phyloP scores from a whole-genome alignment of 2,888 invertebrate genomes.

The Eueremaeus valkanovi region DNA sequence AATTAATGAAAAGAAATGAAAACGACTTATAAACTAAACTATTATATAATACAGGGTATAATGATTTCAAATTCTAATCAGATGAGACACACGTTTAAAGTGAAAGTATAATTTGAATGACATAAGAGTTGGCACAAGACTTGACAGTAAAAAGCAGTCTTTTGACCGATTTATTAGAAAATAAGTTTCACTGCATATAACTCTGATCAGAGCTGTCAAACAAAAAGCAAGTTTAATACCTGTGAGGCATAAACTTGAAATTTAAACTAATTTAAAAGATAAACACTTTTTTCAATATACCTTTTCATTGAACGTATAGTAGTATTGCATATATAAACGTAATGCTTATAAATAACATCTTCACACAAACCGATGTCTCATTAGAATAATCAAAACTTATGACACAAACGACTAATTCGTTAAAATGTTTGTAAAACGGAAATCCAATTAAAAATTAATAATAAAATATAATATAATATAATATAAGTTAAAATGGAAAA shows the following conservation, averaged over 20 bases:
- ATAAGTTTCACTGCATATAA: neutral
- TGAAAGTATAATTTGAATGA: neutral
- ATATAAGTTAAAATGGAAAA: neutral
- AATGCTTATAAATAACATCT: neutral
- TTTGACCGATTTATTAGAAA: slow-evolving; percentile 11
- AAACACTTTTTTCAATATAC: neutral
- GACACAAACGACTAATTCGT: neutral
- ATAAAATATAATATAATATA: no score
- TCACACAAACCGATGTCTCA: neutral
- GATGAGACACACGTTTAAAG: neutral
- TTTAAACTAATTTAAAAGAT: neutral
- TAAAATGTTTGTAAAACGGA: neutral
- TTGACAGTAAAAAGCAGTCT: neutral
- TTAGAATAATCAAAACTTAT: neutral
- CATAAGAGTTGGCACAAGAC: neutral
- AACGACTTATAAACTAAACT: no score
- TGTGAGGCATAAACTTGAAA: slow-evolving; percentile 17
- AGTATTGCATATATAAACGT: neutral
- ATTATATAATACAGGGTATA: no score
- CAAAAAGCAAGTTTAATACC: slow-evolving; percentile 1
- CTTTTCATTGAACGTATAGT: slow-evolving; percentile 1
- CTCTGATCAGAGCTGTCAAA: neutral
- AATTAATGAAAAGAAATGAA: neutral
- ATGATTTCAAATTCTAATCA: neutral
- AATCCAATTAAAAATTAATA: neutral